Evolutionary conservation across 92 coral and sea anemone genomes (phyloP), one percentile per base, ranked within the genome.

Genomic region (Porites divaricata): DNA sequence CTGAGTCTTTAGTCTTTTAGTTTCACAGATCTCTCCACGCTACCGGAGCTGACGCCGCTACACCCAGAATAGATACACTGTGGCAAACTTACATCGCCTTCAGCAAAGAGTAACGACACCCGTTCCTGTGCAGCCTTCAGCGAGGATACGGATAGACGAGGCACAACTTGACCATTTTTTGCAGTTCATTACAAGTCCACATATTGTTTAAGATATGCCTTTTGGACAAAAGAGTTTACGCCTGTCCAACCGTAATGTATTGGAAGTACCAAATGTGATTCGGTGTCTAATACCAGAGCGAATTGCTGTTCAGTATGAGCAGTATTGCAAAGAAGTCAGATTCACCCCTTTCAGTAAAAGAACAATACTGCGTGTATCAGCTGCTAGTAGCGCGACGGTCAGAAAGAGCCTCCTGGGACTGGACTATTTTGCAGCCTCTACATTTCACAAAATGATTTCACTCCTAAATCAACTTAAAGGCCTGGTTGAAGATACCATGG

Each of bases 231-330:
- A 72, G 67, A 22, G 74, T 74, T 63, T 88, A 28, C 52, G 62
- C 50, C 81, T 90, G 9, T 88, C 90, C 19, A 74, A 73, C 25
- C 85, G 91, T 70, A 78, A 81, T 22, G 76, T 88, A n/a, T 59
- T 88, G 59, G 86, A 88, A 79, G 90, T 88, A 52, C 89, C 91
- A 12, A 90, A 83, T 83, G 89, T 90, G 13, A 87, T 90, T 54
- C 74, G 86, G 53, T 57, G 58, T 23, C 64, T 89, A 14, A 85
- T 89, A 24, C 84, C 88, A 25, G 81, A 85, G 66, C 69, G 73
- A 79, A 89, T 85, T 21, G 59, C 81, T n/a, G 0, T 12, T 26
- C 90, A 89, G 58, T 85, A 89, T 51, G 65, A 57, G 13, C 90
- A 89, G 72, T 85, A 61, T 59, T 89, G 92, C 81, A 51, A 84